phyloP scores from a whole-genome alignment of 1,140 invertebrate species.

The Notospermus geniculatus region DNA sequence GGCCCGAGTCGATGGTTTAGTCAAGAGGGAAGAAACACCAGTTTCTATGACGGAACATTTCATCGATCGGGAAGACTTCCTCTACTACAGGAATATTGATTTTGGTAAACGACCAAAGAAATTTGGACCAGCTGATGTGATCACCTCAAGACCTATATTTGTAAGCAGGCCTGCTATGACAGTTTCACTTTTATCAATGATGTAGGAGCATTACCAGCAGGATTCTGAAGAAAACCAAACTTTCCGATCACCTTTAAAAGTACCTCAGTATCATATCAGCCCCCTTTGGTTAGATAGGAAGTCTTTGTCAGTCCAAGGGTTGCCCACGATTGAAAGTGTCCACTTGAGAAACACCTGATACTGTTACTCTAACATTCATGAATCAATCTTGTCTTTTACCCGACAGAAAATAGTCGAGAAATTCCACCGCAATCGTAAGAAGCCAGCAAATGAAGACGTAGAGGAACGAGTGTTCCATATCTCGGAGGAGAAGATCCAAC shows the following conservation, averaged over 20 bases:
- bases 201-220: too few relatives aligned
- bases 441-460: conserved; percentile 50
- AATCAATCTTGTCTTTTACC: too few relatives aligned
- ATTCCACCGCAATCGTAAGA: conserved; percentile 44
- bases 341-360: too few relatives aligned
- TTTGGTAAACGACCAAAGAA: conserved; percentile 54
- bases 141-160: conserved; percentile 50
- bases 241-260: too few relatives aligned
- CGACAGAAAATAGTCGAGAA: conserved; percentile 55
- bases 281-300: too few relatives aligned
- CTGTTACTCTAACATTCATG: too few relatives aligned
- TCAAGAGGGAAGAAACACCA: conserved; percentile 62
- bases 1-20: conserved; percentile 67
- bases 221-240: too few relatives aligned
- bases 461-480: conserved; percentile 49
- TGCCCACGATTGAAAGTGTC: too few relatives aligned
- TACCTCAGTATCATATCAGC: too few relatives aligned
- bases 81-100: conserved; percentile 58
- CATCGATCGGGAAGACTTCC: conserved; percentile 63
- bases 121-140: conserved; percentile 45
- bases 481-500: conserved; percentile 51
- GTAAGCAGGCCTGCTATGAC: conserved; percentile 40
- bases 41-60: conserved; percentile 67
- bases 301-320: too few relatives aligned
- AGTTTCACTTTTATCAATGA: background rate